Percentiles rank a stretch among this genome's conserved stretches.
phyloP scores from a whole-genome alignment of 35 echinoderm and acorn worm genomes.

The Ophiothrix spiculata region DNA sequence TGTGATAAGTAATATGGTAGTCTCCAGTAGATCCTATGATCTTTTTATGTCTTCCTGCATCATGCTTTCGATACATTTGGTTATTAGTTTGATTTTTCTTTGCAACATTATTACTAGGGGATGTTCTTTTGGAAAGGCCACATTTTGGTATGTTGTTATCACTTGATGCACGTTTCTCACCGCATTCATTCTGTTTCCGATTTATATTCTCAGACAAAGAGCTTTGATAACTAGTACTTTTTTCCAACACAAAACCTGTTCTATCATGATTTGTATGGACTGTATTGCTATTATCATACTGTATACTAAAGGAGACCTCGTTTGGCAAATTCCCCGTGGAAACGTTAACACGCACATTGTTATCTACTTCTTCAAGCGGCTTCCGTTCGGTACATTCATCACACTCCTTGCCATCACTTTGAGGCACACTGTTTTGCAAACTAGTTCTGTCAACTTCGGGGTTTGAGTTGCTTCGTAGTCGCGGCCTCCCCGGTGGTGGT shows the following conservation, averaged over 20 bases:
- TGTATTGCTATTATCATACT: neutral
- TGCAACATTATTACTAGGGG: too few species aligned
- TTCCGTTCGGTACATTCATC: neutral
- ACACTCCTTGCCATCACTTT: neutral
- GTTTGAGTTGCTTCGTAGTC: neutral
- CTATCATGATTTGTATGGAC: conserved; percentile 1
- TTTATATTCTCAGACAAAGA: neutral
- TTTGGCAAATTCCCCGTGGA: neutral
- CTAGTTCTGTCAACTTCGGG: neutral
- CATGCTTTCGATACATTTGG: neutral
- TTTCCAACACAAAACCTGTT: neutral
- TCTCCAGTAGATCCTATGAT: neutral
- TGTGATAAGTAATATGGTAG: neutral
- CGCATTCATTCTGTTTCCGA: too few species aligned
- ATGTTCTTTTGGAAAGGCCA: neutral
- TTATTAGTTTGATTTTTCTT: neutral
- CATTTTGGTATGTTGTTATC: conserved; percentile 3
- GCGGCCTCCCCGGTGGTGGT: neutral
- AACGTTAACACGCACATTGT: neutral
- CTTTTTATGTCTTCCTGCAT: neutral
- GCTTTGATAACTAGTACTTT: neutral
- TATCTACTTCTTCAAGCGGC: neutral
- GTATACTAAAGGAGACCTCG: neutral
- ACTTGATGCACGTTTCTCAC: neutral
- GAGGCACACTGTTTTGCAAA: neutral